Evolutionary conservation across 2,888 invertebrate genomes (phyloP).

Genomic region (Macrophya alboannulata): DNA sequence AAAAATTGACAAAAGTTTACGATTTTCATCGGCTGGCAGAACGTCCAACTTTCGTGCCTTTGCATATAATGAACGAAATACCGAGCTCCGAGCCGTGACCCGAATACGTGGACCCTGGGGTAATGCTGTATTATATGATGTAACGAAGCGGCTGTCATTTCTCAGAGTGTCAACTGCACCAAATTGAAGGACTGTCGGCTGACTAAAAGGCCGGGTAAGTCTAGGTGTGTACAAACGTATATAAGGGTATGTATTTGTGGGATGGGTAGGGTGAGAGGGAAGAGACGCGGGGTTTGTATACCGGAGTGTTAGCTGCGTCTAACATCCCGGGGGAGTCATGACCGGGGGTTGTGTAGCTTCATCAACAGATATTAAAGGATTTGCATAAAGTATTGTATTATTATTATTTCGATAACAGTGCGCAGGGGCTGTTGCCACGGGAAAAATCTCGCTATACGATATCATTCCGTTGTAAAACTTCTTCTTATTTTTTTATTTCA

Average conservation of each 20-base stretch:
- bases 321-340: conserved; percentile 76
- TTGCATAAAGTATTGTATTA: conserved; percentile 77
- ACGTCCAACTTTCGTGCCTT: conserved; percentile 8
- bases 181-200: conserved; percentile 71
- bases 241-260: conserved; percentile 32
- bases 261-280: neutral
- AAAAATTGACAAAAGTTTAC: neutral
- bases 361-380: conserved; percentile 79
- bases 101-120: conserved; percentile 9
- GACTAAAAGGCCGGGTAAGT: conserved; percentile 28
- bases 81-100: neutral
- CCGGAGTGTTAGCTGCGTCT: conserved; percentile 64
- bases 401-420: conserved; percentile 67
- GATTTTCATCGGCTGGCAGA: neutral
- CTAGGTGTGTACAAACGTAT: conserved; percentile 31
- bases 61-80: neutral
- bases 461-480: conserved; percentile 48
- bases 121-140: conserved; percentile 70
- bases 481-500: neutral
- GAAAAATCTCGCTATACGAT: conserved; percentile 38
- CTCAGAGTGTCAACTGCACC: conserved; percentile 79
- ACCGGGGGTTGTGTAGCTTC: conserved; percentile 73
- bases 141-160: conserved; percentile 77
- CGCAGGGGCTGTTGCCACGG: conserved; percentile 36
- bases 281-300: conserved; percentile 40